A percentile compares a stretch with the other conserved stretches of the same genome.
Conservation (phyloP, 2,113 vertebrate genomes). For the Ailurus styani region DNA sequence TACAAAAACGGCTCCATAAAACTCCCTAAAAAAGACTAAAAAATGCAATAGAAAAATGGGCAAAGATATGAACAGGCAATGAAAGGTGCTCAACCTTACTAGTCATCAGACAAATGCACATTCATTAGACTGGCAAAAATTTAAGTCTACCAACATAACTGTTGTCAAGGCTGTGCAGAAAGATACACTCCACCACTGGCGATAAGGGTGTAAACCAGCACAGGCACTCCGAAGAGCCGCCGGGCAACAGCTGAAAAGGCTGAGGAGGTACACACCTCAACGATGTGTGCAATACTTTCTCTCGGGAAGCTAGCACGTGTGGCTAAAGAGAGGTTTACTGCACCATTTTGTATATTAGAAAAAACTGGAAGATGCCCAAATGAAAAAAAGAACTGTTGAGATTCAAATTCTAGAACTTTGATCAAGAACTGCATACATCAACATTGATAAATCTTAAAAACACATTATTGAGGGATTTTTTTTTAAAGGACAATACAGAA, state of each 20-base stretch:
- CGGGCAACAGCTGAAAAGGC: fast-evolving
- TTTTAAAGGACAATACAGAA: not conserved
- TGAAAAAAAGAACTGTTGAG: not conserved
- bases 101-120: not conserved
- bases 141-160: not conserved
- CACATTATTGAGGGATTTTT: not conserved
- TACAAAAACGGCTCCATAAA: not conserved
- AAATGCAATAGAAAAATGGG: not conserved
- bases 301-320: not conserved
- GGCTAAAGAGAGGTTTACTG: not conserved
- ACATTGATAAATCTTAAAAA: not conserved
- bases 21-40: not conserved
- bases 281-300: not conserved
- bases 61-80: not conserved
- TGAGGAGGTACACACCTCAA: not conserved
- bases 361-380: not conserved
- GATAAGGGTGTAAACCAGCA: fast-evolving
- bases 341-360: not conserved
- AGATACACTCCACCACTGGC: not conserved
- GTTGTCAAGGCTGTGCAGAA: not conserved
- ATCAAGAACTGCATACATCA: not conserved
- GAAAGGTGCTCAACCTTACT: not conserved
- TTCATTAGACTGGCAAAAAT: not conserved
- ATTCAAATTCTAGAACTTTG: not conserved
- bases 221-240: not conserved